A percentile compares a stretch with the other conserved stretches of the same genome.
Evolutionary conservation across 2,888 invertebrate species (phyloP).

Genomic region (Drosophila suboccidentalis): DNA sequence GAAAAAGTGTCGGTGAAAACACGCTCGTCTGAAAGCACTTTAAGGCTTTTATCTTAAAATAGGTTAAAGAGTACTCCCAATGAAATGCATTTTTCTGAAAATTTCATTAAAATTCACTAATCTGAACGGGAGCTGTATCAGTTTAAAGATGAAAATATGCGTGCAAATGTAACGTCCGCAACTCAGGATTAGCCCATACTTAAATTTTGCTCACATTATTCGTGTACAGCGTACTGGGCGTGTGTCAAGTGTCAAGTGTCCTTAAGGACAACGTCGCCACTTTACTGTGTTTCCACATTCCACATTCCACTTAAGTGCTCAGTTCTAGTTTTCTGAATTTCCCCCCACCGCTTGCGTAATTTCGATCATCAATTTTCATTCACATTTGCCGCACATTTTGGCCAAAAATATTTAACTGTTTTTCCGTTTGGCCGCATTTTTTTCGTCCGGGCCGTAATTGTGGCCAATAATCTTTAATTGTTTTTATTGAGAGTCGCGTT

Average conservation of each 20-base stretch:
- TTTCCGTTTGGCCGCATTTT: not conserved
- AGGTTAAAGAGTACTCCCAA: no score
- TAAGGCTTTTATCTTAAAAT: no score
- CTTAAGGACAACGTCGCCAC: not conserved
- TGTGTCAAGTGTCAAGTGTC: not conserved
- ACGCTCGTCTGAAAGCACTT: no score
- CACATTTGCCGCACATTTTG: slow-evolving; percentile 5
- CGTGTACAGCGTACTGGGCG: not conserved
- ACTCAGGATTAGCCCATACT: no score
- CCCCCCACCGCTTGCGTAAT: not conserved
- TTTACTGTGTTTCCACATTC: no score
- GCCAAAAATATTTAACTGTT: not conserved
- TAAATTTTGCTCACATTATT: not conserved
- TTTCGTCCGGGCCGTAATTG: slow-evolving; percentile 46
- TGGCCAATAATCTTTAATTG: slow-evolving; percentile 68
- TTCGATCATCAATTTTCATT: slow-evolving; percentile 33
- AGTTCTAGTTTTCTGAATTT: not conserved
- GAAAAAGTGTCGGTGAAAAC: no score
- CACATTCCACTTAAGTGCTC: not conserved
- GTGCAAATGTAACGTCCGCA: no score
- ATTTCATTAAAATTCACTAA: no score
- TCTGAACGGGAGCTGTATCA: no score
- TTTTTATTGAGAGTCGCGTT: slow-evolving; percentile 60
- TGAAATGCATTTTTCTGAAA: no score
- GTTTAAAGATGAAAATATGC: no score